Percentiles rank a stretch among this genome's conserved stretches.
Conservation (phyloP, 2,113 vertebrate genomes). For the Pluvialis apricaria region DNA sequence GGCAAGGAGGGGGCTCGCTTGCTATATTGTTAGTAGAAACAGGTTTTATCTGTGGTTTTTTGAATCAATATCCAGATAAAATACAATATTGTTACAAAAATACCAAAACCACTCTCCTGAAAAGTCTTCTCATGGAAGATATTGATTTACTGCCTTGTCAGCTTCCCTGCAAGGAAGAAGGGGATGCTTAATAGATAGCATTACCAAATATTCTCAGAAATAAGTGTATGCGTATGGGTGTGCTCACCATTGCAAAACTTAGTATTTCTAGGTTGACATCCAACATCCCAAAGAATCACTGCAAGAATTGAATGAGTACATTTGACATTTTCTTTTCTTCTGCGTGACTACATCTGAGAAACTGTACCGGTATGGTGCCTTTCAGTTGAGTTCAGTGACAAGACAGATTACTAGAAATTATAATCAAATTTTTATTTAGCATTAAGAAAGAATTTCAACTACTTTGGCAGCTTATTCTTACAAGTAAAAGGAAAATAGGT, state of each 20-base stretch:
- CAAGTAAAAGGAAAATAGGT: neutral
- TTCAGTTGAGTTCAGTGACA: neutral
- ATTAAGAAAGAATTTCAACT: neutral
- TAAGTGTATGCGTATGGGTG: neutral
- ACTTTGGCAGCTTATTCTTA: neutral
- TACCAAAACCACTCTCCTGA: neutral
- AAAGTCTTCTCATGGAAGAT: neutral
- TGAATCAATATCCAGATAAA: neutral
- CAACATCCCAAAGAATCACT: neutral
- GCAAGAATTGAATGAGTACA: neutral
- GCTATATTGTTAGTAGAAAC: too few relatives aligned
- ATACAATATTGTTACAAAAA: neutral
- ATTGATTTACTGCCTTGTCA: neutral
- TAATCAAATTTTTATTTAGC: neutral
- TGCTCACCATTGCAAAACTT: neutral
- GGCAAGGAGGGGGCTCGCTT: too few relatives aligned
- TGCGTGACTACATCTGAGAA: neutral
- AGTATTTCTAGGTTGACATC: neutral
- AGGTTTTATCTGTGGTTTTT: too few relatives aligned
- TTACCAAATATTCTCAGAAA: neutral
- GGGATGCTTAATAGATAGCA: neutral
- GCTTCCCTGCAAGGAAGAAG: neutral
- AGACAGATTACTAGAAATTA: neutral
- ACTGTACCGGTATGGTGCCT: neutral
- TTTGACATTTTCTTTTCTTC: neutral